These are phyloP conservation scores for Geodia barretti DNA, from an alignment of 37 sponge, comb jelly and placozoan genomes.

Conservation along the genomic window DNA sequence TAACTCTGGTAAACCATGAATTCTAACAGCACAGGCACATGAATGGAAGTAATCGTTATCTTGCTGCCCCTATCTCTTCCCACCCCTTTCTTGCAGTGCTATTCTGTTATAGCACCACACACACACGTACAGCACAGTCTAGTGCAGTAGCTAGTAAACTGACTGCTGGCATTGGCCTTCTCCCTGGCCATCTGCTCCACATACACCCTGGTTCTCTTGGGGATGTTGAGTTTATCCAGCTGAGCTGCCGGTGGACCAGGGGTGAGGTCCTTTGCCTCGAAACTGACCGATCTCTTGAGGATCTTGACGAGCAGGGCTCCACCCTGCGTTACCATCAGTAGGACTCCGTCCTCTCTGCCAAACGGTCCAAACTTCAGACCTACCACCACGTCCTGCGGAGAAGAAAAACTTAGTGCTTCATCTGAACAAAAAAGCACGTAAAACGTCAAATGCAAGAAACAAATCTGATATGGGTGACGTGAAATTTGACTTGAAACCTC, in stretches of 20 bases:
- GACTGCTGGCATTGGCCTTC: conserved; percentile 77
- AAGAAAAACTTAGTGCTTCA: not conserved
- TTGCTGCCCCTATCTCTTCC: conserved; percentile 71
- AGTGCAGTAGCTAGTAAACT: conserved; percentile 88
- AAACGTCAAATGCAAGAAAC: too few relatives aligned
- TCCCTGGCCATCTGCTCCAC: conserved; percentile 90
- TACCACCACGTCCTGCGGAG: conserved; percentile 65
- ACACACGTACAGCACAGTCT: conserved; percentile 87
- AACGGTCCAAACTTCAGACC: conserved; percentile 93
- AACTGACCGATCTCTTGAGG: conserved; percentile 72
- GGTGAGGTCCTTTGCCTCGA: conserved; percentile 59
- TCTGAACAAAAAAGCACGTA: not conserved
- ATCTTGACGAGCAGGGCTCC: conserved; percentile 85
- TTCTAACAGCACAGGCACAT: too few relatives aligned
- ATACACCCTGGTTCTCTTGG: conserved; percentile 93
- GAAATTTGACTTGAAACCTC: not conserved
- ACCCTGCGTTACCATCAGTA: conserved; percentile 82
- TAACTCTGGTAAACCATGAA: too few relatives aligned
- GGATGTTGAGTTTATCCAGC: conserved; percentile 84
- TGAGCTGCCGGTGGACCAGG: conserved; percentile 59
- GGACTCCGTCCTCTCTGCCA: conserved; percentile 90
- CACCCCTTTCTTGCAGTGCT: conserved; percentile 73
- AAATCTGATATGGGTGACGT: not conserved
- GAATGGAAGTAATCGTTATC: conserved; percentile 45
- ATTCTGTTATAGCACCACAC: conserved; percentile 79